A percentile compares a stretch with the other conserved stretches of the same genome.
These are phyloP conservation scores for Antrozous pallidus DNA, from an alignment of 2,797 vertebrate species.

Conservation along the genomic window DNA sequence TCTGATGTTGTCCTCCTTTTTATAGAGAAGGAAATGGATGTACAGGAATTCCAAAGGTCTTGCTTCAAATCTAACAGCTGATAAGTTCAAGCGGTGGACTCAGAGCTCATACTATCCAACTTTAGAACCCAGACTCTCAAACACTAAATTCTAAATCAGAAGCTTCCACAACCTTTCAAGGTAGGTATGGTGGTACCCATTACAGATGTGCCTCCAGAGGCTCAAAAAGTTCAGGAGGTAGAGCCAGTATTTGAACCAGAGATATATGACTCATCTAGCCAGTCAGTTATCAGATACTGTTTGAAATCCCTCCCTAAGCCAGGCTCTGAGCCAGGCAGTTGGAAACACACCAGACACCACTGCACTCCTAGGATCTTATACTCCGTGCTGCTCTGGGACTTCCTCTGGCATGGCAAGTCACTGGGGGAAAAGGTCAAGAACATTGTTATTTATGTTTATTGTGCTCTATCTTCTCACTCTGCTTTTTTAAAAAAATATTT, in stretches of 20 bases:
- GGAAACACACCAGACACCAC: neutral
- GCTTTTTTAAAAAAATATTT: too few species aligned
- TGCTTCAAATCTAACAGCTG: neutral
- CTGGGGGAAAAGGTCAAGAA: neutral
- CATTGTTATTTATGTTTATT: neutral
- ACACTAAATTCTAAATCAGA: neutral
- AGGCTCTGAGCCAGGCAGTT: neutral
- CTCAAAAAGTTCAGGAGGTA: neutral
- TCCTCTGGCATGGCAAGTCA: neutral
- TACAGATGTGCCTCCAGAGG: neutral
- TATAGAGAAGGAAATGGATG: neutral
- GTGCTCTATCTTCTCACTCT: neutral
- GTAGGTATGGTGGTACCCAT: too few species aligned
- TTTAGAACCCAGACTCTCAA: neutral
- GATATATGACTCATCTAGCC: neutral
- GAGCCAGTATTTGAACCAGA: neutral
- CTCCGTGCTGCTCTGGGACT: fast-evolving
- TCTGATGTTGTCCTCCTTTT: neutral
- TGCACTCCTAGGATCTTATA: fast-evolving
- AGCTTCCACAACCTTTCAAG: neutral
- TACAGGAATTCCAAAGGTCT: neutral
- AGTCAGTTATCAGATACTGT: too few species aligned
- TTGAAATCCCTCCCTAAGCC: neutral
- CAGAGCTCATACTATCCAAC: neutral
- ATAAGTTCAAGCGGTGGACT: neutral